Base-by-base conservation (phyloP, 1,140 invertebrate species). In the Campoletis sonorensis region DNA sequence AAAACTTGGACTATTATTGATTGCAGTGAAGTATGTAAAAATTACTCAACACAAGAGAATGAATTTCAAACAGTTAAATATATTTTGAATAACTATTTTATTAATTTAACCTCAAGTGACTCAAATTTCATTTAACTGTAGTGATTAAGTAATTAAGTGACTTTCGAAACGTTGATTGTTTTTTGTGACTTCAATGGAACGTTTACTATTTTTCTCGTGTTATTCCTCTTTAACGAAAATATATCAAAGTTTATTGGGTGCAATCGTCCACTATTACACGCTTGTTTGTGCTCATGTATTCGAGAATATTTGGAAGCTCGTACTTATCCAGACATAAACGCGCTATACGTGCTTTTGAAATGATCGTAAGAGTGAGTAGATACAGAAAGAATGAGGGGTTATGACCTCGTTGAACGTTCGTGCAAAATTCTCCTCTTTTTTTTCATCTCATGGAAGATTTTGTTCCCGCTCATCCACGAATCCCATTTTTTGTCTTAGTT, bases 301-400 rank as follows among this genome's bases (percentile, higher is more conserved):
- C 61, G 8, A 26, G 61, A 27, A 16, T 78, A 54, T 61, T 61
- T 49, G 58, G 40, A 45, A 30, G 33, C 11, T 70, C 37, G 61
- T 67, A 61, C 76, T 67, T 27, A 26, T 78, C 58, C 37, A 40
- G 76, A 67, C 18, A 78, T 78, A 78, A 78, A 78, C 58, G 76
- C 30, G 76, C 30, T 67, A n/a, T 58, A 64, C 76, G 76, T 64
- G 76, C 76, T 78, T 78, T 78, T 78, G 45, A 64, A 78, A 64
- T 78, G 76, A 67, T 78, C 76, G 21, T 64, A 78, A 78, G 67
- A 78, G 76, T 64, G 76, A 78, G 76, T 10, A 67, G 58, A 78
- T 78, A 78, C 61, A 78, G 30, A 78, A 78, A 67, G 76, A 67
- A 78, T 45, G 67, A 70, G 30, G 58, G 58, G 76, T 78, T 78